A percentile compares a stretch with the other conserved stretches of the same genome.
Evolutionary conservation across 1,140 invertebrate species (phyloP).

Genomic region (Halesus radiatus): DNA sequence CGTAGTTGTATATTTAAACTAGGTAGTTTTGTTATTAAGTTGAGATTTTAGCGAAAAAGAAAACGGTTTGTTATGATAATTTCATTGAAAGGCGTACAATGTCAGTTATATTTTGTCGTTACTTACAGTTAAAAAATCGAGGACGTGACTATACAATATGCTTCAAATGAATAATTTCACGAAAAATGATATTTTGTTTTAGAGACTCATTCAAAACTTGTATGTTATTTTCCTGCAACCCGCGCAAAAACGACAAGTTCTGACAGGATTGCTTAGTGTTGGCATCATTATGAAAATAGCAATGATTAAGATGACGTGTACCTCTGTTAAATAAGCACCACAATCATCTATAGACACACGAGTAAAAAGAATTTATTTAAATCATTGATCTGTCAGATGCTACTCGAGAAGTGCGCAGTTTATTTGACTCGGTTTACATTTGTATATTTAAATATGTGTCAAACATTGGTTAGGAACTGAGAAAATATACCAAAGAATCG

Average conservation of each 20-base stretch:
- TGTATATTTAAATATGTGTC: not conserved
- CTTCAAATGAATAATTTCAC: too few relatives aligned
- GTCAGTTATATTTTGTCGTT: too few relatives aligned
- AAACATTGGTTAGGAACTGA: not conserved
- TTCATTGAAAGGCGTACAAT: too few relatives aligned
- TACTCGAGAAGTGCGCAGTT: not conserved
- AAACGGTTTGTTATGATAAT: too few relatives aligned
- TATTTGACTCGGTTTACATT: not conserved
- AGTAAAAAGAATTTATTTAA: not conserved
- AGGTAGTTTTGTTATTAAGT: too few relatives aligned
- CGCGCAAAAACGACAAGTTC: not conserved
- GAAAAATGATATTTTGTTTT: too few relatives aligned
- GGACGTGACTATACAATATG: too few relatives aligned
- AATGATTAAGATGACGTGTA: slow-evolving; percentile 20
- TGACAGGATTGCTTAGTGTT: not conserved
- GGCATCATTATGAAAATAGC: slow-evolving; percentile 6
- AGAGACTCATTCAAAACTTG: too few relatives aligned
- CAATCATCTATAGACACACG: not conserved
- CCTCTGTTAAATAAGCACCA: not conserved
- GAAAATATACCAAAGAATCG: not conserved
- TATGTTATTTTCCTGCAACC: too few relatives aligned
- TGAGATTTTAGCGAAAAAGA: too few relatives aligned
- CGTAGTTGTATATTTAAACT: too few relatives aligned
- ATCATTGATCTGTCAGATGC: not conserved
- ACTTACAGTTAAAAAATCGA: too few relatives aligned